phyloP scores from a whole-genome alignment of 2,113 vertebrate species.

The Egretta garzetta region DNA sequence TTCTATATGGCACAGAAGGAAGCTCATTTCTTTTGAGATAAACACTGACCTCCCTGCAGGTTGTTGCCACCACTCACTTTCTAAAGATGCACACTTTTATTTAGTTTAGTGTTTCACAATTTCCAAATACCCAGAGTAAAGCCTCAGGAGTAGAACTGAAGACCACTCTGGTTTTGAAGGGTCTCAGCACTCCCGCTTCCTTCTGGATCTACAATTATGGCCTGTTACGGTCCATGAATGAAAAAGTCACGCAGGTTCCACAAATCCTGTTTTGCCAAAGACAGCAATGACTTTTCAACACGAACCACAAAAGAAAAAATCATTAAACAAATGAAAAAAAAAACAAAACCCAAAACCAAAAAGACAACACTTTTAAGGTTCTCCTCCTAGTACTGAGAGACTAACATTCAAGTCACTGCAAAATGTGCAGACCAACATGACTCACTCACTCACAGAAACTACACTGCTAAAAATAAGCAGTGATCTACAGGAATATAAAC shows the following conservation, averaged over 20 bases:
- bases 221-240: background rate
- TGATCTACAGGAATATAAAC: slow-evolving; percentile 28
- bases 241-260: background rate
- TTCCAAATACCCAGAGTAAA: background rate
- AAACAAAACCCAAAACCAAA: background rate
- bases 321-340: background rate
- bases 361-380: background rate
- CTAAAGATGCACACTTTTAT: background rate
- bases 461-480: slow-evolving; percentile 32
- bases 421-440: slow-evolving; percentile 26
- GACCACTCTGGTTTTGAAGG: background rate
- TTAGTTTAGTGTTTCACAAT: background rate
- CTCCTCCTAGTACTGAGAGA: background rate
- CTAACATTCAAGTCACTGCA: background rate
- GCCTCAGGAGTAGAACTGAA: background rate
- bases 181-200: background rate
- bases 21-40: background rate
- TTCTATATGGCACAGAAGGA: background rate
- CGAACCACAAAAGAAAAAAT: slow-evolving; percentile 2
- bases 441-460: slow-evolving; percentile 42
- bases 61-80: background rate
- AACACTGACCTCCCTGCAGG: background rate
- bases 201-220: background rate
- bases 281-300: background rate
- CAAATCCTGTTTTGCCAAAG: background rate